phyloP scores from a whole-genome alignment of 2,888 invertebrate species.

The Carabus problematicus region DNA sequence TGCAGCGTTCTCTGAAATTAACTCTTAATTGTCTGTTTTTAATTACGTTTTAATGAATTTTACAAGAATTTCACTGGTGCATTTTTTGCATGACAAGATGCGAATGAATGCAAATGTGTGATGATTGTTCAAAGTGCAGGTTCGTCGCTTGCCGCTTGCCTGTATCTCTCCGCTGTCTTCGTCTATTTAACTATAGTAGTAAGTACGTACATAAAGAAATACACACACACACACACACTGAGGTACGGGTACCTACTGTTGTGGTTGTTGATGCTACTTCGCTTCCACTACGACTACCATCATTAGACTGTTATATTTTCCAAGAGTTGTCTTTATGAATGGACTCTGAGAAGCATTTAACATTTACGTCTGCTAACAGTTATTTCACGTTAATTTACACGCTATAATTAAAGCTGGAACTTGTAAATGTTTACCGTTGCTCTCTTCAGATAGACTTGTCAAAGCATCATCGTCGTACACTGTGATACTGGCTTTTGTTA shows the following conservation, averaged over 20 bases:
- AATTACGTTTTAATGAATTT: conserved; percentile 22
- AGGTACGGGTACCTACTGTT: too few species aligned
- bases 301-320: conserved; percentile 34
- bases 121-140: conserved; percentile 10
- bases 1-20: too few species aligned
- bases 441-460: conserved; percentile 36
- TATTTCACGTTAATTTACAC: conserved; percentile 40
- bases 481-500: too few species aligned
- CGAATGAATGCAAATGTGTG: conserved; percentile 26
- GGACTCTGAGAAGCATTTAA: conserved; percentile 40
- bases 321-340: conserved; percentile 36
- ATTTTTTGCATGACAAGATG: conserved; percentile 13
- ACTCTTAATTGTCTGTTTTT: conserved; percentile 25
- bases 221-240: too few species aligned
- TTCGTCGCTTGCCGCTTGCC: conserved; percentile 1
- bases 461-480: not conserved
- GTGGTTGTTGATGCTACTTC: too few species aligned
- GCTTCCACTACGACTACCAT: too few species aligned
- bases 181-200: too few species aligned
- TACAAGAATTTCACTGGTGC: not conserved
- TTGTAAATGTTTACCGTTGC: conserved; percentile 39
- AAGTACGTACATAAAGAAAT: too few species aligned
- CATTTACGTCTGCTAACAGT: conserved; percentile 39
- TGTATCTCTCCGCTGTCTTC: not conserved
- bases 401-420: conserved; percentile 35